phyloP scores from a whole-genome alignment of 2,888 invertebrate species.

The Eupithecia abbreviata region DNA sequence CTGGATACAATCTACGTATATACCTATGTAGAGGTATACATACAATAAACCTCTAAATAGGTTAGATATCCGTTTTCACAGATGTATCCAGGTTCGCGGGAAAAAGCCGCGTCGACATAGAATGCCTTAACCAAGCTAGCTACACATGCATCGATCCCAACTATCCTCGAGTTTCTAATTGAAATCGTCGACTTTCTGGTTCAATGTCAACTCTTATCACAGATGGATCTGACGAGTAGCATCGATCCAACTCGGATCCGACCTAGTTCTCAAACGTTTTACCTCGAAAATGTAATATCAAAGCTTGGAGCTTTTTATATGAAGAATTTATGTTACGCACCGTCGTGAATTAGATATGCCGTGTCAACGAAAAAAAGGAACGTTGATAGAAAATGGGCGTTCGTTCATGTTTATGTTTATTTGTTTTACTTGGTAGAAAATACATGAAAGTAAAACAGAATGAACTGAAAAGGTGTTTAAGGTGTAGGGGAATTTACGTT shows the following conservation, averaged over 20 bases:
- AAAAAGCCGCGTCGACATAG: neutral
- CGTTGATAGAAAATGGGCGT: slow-evolving; percentile 23
- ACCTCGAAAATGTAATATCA: slow-evolving; percentile 8
- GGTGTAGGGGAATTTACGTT: neutral
- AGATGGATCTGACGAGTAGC: slow-evolving; percentile 12
- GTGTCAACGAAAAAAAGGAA: slow-evolving; percentile 18
- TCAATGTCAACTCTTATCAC: slow-evolving; percentile 13
- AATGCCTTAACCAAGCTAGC: neutral
- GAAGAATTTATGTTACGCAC: slow-evolving; percentile 22
- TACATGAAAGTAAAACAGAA: neutral
- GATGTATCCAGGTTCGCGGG: neutral
- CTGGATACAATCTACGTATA: too few relatives aligned
- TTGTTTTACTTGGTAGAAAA: slow-evolving; percentile 1
- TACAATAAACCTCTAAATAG: too few relatives aligned
- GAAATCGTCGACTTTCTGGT: slow-evolving; percentile 14
- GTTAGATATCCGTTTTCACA: neutral
- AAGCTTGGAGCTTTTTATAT: slow-evolving; percentile 14
- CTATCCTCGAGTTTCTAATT: slow-evolving; percentile 1
- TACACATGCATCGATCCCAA: neutral
- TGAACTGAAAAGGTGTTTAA: neutral
- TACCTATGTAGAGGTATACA: too few relatives aligned
- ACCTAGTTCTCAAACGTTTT: slow-evolving; percentile 12
- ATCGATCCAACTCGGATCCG: neutral
- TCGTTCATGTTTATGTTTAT: slow-evolving; percentile 26
- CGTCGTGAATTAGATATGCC: slow-evolving; percentile 15